Evolutionary conservation across 2,797 vertebrate species (phyloP).

Genomic region (Megalops cyprinoides): DNA sequence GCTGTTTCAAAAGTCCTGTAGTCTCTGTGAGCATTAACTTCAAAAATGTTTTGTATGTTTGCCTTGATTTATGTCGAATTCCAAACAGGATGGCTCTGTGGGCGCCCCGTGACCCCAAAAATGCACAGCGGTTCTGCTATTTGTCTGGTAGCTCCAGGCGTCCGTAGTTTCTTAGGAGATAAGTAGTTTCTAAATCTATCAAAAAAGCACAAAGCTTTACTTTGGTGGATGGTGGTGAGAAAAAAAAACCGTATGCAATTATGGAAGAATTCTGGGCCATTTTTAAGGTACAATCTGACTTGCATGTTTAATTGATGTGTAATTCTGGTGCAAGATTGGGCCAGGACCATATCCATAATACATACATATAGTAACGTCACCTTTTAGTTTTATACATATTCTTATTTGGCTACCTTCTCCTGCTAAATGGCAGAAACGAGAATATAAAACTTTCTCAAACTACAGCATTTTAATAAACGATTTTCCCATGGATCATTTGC

Average conservation of each 20-base stretch:
- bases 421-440: constrained; percentile 36
- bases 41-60: constrained; percentile 48
- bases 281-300: neutral
- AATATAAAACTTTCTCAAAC: constrained; percentile 56
- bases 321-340: neutral
- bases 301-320: neutral
- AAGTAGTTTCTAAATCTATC: constrained; percentile 49
- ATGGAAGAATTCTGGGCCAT: constrained; percentile 41
- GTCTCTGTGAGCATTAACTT: constrained; percentile 45
- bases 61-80: constrained; percentile 47
- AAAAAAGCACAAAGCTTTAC: constrained; percentile 48
- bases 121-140: constrained; percentile 47
- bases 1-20: constrained; percentile 54
- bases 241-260: constrained; percentile 48
- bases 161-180: constrained; percentile 51
- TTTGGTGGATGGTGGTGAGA: constrained; percentile 24
- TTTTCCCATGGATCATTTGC: constrained; percentile 67
- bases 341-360: neutral
- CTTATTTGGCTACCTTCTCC: neutral
- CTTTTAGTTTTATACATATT: neutral
- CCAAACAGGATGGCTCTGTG: constrained; percentile 48
- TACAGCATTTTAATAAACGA: constrained; percentile 61
- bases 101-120: constrained; percentile 53
- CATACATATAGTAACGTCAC: neutral
- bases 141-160: constrained; percentile 48